Base-by-base conservation (phyloP, 2,888 invertebrate genomes). In the Leptinotarsa rubiginosa region DNA sequence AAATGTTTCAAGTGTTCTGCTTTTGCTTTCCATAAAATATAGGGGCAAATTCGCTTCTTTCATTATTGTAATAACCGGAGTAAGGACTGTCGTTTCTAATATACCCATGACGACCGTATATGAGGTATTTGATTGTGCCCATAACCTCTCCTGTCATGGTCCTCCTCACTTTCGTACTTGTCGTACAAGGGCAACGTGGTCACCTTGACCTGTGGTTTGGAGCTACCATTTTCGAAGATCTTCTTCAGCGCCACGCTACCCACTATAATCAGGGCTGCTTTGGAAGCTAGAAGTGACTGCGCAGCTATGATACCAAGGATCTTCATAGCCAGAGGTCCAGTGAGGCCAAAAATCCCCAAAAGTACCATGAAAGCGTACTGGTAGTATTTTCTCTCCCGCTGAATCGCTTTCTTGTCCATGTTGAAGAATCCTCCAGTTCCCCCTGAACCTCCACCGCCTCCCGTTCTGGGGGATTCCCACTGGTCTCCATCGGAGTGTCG, bases 241-340 rank as follows among this genome's bases (percentile, higher is more conserved):
- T 93, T 93, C 88, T 93, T 93, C 80, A 93, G 87, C 25, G 87
- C 93, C 81, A 93, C 92, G 74, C 93, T 92, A 71, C 93, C 92
- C 76, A 93, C 92, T 81, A 94, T 93, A 75, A 93, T 92, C 74
- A 94, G 87, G 2, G 93, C 93, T 66, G 93, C 92, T 86, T 94
- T 94, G 85, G 93, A 92, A 80, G 93, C 92, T 77, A 94, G 91
- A 77, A 94, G 88, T 50, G 93, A 93, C 86, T 93, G 93, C 65
- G 92, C 93, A 66, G 93, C 93, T 82, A 93, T 92, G 47, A 92
- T 89, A 71, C 93, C 93, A 78, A 93, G 87, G 41, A 92, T 92
- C 87, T 93, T 93, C 83, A 93, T 87, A 56, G 93, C 91, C 84
- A 93, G 88, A 1, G 93, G 93, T 77, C 92, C 93, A 64, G 93